phyloP scores from a whole-genome alignment of 2,888 invertebrate species.

The Xanthia togata region DNA sequence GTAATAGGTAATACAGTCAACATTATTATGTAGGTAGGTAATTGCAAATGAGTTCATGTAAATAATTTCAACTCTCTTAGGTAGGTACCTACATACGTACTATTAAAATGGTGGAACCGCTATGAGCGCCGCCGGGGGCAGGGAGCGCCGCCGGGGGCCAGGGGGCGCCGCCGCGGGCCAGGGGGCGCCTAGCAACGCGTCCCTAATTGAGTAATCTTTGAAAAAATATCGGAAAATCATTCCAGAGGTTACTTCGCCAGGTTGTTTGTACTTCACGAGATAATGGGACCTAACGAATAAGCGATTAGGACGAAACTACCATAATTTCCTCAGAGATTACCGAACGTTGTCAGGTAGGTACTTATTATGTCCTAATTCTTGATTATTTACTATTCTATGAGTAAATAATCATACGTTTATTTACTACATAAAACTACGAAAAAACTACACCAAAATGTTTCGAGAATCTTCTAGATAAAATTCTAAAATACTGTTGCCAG shows the following conservation, averaged over 20 bases:
- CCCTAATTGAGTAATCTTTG: constrained; percentile 49
- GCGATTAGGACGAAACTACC: constrained; percentile 45
- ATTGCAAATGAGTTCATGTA: neutral
- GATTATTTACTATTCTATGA: constrained; percentile 33
- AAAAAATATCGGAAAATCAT: constrained; percentile 43
- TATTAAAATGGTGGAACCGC: constrained; percentile 1
- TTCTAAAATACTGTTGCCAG: neutral
- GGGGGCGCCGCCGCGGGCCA: neutral
- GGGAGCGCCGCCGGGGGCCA: neutral
- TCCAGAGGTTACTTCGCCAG: constrained; percentile 33
- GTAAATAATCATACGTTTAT: constrained; percentile 9
- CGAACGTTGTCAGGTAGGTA: constrained; percentile 3
- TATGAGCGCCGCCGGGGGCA: neutral
- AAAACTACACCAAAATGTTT: neutral
- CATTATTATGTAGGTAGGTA: no score
- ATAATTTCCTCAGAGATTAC: constrained; percentile 38
- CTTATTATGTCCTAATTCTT: constrained; percentile 48
- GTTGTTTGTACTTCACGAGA: constrained; percentile 46
- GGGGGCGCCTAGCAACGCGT: constrained; percentile 49
- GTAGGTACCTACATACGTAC: neutral
- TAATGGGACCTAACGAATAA: constrained; percentile 60
- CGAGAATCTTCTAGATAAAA: neutral
- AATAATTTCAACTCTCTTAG: constrained; percentile 1
- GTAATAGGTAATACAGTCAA: neutral
- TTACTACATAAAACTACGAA: neutral